Evolutionary conservation across 2,888 invertebrate genomes (phyloP).

Genomic region (Epistrophella euchroma): DNA sequence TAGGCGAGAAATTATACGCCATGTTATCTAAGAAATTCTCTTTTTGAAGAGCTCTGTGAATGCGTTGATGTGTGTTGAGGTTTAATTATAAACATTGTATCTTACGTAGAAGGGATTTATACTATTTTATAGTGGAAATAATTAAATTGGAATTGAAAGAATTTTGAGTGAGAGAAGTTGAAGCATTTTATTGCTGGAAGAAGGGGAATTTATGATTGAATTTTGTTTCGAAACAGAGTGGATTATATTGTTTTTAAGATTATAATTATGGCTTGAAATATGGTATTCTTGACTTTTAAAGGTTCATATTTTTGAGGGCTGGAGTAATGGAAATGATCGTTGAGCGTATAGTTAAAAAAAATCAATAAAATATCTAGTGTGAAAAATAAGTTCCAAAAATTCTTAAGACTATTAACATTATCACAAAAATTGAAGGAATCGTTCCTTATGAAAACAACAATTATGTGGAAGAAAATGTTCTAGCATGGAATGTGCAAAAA

Average conservation of each 20-base stretch:
- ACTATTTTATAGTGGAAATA: conserved; percentile 33
- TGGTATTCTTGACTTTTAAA: not conserved
- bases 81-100: conserved; percentile 39
- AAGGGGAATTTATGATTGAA: conserved; percentile 29
- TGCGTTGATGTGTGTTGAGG: conserved; percentile 20
- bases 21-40: conserved; percentile 53
- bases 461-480: too few relatives aligned
- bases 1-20: conserved; percentile 70
- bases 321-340: too few relatives aligned
- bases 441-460: too few relatives aligned
- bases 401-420: too few relatives aligned
- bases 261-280: not conserved
- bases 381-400: too few relatives aligned
- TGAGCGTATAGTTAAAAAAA: too few relatives aligned
- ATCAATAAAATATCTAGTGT: too few relatives aligned
- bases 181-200: conserved; percentile 4
- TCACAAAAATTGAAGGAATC: too few relatives aligned
- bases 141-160: conserved; percentile 60
- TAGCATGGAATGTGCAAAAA: too few relatives aligned
- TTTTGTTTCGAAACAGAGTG: not conserved
- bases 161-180: conserved; percentile 33
- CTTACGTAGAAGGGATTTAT: conserved; percentile 26
- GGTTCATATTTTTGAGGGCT: not conserved
- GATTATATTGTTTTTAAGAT: not conserved
- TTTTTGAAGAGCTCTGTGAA: conserved; percentile 5